These are phyloP conservation scores for Poeciliopsis turneri DNA, from an alignment of 2,797 vertebrate genomes.

Conservation along the genomic window DNA sequence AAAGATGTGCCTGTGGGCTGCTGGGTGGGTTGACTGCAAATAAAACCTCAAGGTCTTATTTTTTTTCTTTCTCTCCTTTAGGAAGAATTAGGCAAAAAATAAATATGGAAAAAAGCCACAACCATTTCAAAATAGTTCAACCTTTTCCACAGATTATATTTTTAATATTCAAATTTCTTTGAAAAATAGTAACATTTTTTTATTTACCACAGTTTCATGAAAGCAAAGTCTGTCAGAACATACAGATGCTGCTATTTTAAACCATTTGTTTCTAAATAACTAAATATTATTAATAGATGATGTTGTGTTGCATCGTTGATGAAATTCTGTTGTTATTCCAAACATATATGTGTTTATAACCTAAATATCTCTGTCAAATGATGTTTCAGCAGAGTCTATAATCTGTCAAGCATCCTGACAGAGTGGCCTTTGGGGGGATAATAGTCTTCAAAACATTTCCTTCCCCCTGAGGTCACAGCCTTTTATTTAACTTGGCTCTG, in stretches of 20 bases:
- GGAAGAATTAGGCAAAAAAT: conserved; percentile 39
- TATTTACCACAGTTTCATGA: background rate
- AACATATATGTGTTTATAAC: background rate
- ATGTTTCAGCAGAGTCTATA: conserved; percentile 22
- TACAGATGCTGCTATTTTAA: background rate
- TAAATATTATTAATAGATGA: background rate
- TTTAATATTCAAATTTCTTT: background rate
- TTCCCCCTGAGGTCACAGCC: conserved; percentile 15
- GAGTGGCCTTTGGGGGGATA: conserved; percentile 41
- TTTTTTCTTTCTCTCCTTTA: conserved; percentile 21
- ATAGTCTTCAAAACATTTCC: conserved; percentile 20
- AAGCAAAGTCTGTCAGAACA: background rate
- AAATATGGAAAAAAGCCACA: conserved; percentile 38
- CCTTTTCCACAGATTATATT: conserved; percentile 6
- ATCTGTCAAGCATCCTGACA: conserved; percentile 43
- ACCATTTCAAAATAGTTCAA: conserved; percentile 8
- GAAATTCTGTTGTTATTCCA: background rate
- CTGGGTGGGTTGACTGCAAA: conserved; percentile 36
- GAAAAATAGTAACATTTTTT: too few relatives aligned
- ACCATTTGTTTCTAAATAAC: background rate
- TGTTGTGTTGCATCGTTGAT: background rate
- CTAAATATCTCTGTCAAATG: conserved; percentile 2
- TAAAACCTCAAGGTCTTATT: conserved; percentile 33
- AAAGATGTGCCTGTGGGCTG: conserved; percentile 20
- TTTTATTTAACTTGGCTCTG: conserved; percentile 25